Evolutionary conservation across 2,113 vertebrate species (phyloP).

Genomic region (Vidua chalybeata): DNA sequence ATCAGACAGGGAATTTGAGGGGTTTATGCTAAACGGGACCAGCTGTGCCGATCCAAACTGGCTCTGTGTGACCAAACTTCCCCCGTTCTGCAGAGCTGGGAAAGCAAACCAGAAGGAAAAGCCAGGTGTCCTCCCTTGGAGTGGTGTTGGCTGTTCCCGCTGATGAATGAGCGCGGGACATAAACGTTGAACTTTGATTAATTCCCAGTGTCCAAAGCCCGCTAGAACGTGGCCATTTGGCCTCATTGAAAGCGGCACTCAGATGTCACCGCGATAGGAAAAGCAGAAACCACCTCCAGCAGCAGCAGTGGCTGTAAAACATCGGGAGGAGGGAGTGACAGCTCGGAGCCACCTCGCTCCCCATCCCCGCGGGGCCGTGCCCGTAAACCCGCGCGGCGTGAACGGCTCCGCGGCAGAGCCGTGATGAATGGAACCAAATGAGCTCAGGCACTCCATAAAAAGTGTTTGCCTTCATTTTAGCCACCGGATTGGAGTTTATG

Average conservation of each 20-base stretch:
- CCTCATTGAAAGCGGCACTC: constrained; percentile 5
- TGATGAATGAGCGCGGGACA: constrained; percentile 2
- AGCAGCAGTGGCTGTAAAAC: constrained; percentile 29
- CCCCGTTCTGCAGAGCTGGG: neutral
- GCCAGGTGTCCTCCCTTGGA: neutral
- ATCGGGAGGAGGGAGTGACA: constrained; percentile 2
- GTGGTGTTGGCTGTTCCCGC: neutral
- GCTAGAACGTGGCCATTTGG: constrained; percentile 65
- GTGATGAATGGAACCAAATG: neutral
- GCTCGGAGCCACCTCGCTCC: neutral
- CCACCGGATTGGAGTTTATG: neutral
- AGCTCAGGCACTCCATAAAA: constrained; percentile 22
- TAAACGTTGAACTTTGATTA: constrained; percentile 55
- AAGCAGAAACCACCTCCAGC: constrained; percentile 38
- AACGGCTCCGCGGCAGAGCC: neutral
- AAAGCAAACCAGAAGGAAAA: neutral
- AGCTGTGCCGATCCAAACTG: neutral
- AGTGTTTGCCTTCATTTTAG: constrained; percentile 25
- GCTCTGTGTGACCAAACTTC: neutral
- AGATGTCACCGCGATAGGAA: constrained; percentile 19
- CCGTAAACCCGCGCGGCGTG: neutral
- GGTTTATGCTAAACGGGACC: constrained; percentile 16
- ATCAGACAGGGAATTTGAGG: neutral
- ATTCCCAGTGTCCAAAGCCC: constrained; percentile 33
- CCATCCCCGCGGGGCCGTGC: neutral